Percentiles rank a stretch among this genome's conserved stretches.
Conservation (phyloP, 2,113 vertebrate species). For the Cyprinodon brontotheroides region DNA sequence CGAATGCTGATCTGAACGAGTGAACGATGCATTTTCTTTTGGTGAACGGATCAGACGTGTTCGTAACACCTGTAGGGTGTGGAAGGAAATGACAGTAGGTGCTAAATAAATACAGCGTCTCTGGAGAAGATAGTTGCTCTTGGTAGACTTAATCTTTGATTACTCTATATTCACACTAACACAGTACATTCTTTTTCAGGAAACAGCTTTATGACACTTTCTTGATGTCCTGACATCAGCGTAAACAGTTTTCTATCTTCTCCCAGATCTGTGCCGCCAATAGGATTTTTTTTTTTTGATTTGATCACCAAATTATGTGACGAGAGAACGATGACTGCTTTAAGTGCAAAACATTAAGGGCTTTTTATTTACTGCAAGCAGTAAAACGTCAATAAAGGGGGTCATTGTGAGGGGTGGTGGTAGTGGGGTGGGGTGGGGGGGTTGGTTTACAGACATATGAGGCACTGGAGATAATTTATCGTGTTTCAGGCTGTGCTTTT, state of each 20-base stretch:
- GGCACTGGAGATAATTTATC: constrained; percentile 69
- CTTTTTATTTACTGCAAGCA: constrained; percentile 37
- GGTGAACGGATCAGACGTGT: background rate
- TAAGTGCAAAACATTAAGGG: constrained; percentile 51
- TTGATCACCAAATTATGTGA: background rate
- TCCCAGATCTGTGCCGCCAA: constrained; percentile 20
- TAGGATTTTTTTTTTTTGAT: constrained; percentile 12
- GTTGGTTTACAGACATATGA: constrained; percentile 12
- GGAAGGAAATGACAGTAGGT: constrained; percentile 15
- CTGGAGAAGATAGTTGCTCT: constrained; percentile 20
- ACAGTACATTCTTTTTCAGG: constrained; percentile 40
- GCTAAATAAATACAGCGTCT: constrained; percentile 29
- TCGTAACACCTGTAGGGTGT: background rate
- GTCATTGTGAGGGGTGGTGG: too few relatives aligned
- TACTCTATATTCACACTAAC: constrained; percentile 36
- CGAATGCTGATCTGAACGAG: background rate
- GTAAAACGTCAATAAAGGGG: constrained; percentile 10
- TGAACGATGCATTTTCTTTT: background rate
- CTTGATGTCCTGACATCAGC: constrained; percentile 15
- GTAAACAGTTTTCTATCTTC: constrained; percentile 15
- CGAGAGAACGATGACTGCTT: constrained; percentile 9
- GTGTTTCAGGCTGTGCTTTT: constrained; percentile 48
- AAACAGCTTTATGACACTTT: constrained; percentile 7
- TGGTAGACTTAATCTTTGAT: constrained; percentile 35
- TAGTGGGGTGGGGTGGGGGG: too few relatives aligned